Conservation (phyloP, 2,888 invertebrate species). For the Micropterix aruncella region DNA sequence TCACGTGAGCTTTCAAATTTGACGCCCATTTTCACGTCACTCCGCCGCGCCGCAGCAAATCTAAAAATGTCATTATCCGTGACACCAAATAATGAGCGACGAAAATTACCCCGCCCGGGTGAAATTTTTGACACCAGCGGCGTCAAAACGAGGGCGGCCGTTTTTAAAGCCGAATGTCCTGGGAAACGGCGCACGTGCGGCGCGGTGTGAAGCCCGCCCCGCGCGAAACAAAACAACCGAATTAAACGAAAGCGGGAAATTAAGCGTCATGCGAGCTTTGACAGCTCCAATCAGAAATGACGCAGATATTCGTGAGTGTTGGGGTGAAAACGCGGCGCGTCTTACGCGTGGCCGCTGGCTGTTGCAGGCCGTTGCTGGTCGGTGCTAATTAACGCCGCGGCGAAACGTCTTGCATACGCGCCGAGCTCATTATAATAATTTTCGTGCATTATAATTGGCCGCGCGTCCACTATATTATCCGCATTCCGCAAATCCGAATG, state of each 20-base stretch:
- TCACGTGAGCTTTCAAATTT: not conserved
- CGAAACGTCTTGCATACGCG: not conserved
- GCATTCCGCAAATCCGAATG: not conserved
- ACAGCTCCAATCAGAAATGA: too few relatives aligned
- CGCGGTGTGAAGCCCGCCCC: too few relatives aligned
- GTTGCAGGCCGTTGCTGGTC: too few relatives aligned
- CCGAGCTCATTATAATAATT: conserved; percentile 11
- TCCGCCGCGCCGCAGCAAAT: not conserved
- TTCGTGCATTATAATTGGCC: conserved; percentile 11
- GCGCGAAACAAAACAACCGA: too few relatives aligned
- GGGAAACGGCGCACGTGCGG: not conserved
- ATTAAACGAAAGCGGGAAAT: too few relatives aligned
- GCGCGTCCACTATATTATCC: not conserved
- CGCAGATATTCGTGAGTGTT: too few relatives aligned
- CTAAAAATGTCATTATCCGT: not conserved
- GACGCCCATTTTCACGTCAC: not conserved
- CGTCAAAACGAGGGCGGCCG: not conserved
- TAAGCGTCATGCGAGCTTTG: too few relatives aligned
- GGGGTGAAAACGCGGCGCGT: too few relatives aligned
- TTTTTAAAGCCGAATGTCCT: not conserved
- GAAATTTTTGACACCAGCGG: not conserved
- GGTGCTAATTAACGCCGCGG: too few relatives aligned
- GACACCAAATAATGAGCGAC: not conserved
- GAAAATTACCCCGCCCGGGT: not conserved
- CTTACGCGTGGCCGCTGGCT: too few relatives aligned